phyloP scores from a whole-genome alignment of 2,113 vertebrate genomes.

The Tachuris rubrigastra region DNA sequence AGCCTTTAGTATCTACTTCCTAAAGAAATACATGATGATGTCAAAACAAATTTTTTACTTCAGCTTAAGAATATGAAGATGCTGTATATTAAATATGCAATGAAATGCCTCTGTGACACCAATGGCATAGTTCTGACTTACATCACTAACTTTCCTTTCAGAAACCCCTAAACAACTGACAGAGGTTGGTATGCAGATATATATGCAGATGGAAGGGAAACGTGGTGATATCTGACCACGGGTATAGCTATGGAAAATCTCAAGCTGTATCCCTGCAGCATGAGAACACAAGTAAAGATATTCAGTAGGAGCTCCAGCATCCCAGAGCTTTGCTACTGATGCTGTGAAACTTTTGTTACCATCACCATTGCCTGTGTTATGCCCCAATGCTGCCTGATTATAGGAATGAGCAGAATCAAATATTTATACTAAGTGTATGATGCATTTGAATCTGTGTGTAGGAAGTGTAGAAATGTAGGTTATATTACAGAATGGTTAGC shows the following conservation, averaged over 20 bases:
- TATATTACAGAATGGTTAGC: background rate
- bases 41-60: background rate
- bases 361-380: background rate
- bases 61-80: background rate
- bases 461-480: background rate
- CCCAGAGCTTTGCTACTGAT: background rate
- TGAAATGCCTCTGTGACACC: background rate
- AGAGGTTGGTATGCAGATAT: rapidly evolving
- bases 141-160: background rate
- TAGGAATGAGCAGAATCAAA: background rate
- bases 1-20: background rate
- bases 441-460: background rate
- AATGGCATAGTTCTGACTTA: background rate
- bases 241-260: background rate
- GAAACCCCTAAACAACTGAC: background rate
- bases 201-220: background rate
- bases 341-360: background rate
- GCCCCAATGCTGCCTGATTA: background rate
- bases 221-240: background rate
- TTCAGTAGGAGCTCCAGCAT: background rate
- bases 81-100: background rate
- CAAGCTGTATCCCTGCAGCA: background rate
- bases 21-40: background rate
- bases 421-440: rapidly evolving
- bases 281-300: rapidly evolving